Evolutionary conservation across 2,888 invertebrate species (phyloP), one percentile per base, ranked within the genome.

Genomic region (Drosophila algonquin): DNA sequence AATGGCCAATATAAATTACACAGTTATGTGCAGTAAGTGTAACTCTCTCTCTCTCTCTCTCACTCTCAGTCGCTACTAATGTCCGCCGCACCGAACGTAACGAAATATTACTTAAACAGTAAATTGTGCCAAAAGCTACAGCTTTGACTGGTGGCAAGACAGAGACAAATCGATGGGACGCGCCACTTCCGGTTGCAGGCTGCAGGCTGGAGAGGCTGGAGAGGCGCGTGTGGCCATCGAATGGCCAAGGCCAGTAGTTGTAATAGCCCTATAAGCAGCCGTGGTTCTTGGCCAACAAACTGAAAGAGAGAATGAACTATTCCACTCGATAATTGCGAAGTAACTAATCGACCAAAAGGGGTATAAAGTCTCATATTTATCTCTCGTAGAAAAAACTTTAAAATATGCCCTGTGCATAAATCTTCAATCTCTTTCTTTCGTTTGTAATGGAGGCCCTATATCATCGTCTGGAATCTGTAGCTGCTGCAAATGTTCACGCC

Each of bases 1-100:
- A 87, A 87, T 83, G 83, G 83, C 55, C 81, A 87, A 87, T 84
- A 83, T 83, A 83, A 83, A 83, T 83, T 83, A 83, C 79, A 79
- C 84, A 86, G 82, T 83, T 83, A 83, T 83, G 87, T 83, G 87
- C 84, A 83, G 81, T 75, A 63, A 75, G 81, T 81, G 75, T 63
- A 68, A 75, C 81, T 74, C 73, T 57, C 72, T 52, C 24, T 5
- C 4, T 24, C 24, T 24, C 4, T 24, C 24, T 24, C 24, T 24
- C 24, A 5, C 24, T 4, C 24, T 24, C 24, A 24, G 24, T 24
- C 64, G 30, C 30, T 21, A 40, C 54, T 63, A 63, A 65, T 65
- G 65, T 55, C 63, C 63, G 48, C 47, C 30, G 30, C 8, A 30
- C 30, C 30, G 30, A 30, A 30, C 0, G 30, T 30, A 53, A 24